These are phyloP conservation scores for Isoperla grammatica DNA, from an alignment of 2,888 invertebrate species.

Conservation along the genomic window DNA sequence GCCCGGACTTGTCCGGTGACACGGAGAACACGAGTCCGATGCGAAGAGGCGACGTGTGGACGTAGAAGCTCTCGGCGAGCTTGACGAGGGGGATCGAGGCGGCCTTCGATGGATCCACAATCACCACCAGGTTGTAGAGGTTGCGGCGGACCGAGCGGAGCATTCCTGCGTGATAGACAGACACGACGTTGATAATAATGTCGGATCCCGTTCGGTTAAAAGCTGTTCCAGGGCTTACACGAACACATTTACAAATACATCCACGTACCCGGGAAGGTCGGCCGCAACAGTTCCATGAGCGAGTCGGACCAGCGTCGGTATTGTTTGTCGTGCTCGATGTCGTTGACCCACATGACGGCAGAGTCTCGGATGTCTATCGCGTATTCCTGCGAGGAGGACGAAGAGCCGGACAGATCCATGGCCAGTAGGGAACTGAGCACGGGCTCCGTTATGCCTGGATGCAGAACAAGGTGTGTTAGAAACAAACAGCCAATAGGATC, in stretches of 20 bases:
- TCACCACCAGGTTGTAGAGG: slow-evolving; percentile 77
- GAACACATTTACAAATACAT: no score
- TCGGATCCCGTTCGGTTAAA: no score
- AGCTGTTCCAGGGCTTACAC: no score
- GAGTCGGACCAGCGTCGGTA: slow-evolving; percentile 87
- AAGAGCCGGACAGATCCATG: slow-evolving; percentile 57
- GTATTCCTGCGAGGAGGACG: slow-evolving; percentile 51
- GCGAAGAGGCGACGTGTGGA: slow-evolving; percentile 84
- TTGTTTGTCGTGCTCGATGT: slow-evolving; percentile 84
- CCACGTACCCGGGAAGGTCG: slow-evolving; percentile 82
- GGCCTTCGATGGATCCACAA: slow-evolving; percentile 75
- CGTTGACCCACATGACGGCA: slow-evolving; percentile 90
- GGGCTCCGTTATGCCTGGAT: slow-evolving; percentile 54
- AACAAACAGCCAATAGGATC: no score
- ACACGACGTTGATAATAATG: no score
- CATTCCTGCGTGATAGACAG: slow-evolving; percentile 56
- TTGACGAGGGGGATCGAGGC: slow-evolving; percentile 68
- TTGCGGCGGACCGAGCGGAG: slow-evolving; percentile 80
- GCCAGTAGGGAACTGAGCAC: slow-evolving; percentile 55
- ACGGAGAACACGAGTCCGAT: slow-evolving; percentile 81
- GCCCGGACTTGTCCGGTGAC: slow-evolving; percentile 51
- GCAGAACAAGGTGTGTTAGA: no score
- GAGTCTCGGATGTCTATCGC: slow-evolving; percentile 93
- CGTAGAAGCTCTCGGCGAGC: slow-evolving; percentile 83
- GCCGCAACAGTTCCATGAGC: slow-evolving; percentile 83